phyloP scores from a whole-genome alignment of 2,888 invertebrate genomes.

The Drosophila paramelanica region DNA sequence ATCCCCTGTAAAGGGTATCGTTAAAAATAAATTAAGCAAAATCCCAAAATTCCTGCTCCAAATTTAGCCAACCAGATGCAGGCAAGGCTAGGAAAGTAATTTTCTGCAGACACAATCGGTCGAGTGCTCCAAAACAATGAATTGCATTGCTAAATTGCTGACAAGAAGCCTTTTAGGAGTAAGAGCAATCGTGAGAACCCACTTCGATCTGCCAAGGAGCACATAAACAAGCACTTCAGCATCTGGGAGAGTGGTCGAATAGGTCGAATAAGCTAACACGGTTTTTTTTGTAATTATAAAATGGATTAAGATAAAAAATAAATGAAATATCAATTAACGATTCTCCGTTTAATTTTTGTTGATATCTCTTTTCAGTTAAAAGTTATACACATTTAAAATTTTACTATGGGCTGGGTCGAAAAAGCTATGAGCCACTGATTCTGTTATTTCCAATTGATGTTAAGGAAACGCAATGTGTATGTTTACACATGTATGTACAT shows the following conservation, averaged over 20 bases:
- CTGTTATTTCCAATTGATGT: neutral
- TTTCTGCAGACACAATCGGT: constrained; percentile 9
- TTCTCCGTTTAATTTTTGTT: too few species aligned
- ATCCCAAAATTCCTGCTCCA: constrained; percentile 17
- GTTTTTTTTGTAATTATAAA: too few species aligned
- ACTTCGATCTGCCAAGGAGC: constrained; percentile 1
- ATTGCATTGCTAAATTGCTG: constrained; percentile 18
- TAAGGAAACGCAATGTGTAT: neutral
- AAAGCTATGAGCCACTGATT: too few species aligned
- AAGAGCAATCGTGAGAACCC: neutral
- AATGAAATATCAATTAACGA: too few species aligned
- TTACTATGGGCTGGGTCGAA: too few species aligned
- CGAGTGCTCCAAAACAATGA: neutral
- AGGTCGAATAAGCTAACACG: too few species aligned
- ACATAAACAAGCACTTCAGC: neutral
- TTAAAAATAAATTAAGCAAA: constrained; percentile 2
- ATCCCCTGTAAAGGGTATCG: too few species aligned
- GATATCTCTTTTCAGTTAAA: too few species aligned
- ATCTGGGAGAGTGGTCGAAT: neutral
- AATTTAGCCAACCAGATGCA: constrained; percentile 3
- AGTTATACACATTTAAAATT: too few species aligned
- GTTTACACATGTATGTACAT: neutral
- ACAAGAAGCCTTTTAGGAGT: constrained; percentile 23
- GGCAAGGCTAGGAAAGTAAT: neutral
- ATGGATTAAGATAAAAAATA: too few species aligned